Base-by-base conservation (phyloP, 2,797 vertebrate species). In the Sebastes minor region DNA sequence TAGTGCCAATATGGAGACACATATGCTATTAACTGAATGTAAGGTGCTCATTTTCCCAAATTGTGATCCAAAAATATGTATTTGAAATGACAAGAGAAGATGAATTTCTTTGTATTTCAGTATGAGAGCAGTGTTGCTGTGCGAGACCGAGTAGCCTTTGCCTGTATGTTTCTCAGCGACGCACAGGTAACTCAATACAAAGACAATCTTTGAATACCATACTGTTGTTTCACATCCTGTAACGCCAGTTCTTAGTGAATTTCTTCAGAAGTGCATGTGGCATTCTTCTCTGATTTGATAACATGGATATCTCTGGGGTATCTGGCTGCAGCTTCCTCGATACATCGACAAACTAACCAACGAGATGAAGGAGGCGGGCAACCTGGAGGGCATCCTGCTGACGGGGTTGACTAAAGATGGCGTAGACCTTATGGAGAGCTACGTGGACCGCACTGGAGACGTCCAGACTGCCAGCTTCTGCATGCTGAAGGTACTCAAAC, bases 381-480 rank as follows among this genome's bases (percentile, higher is more conserved):
- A 99, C 95, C 96, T 99, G 89, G 99, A 99, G 92, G 99, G 99
- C 74, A 97, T 99, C 88, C 94, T 99, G 53, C 93, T 99, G 84
- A 99, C 99, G 0, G 99, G 99, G 1, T 92, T 99, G 77, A 99
- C 98, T n/a, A 99, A 97, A 86, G 99, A 99, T 78, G 99, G 99
- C 4, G 97, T 99, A 18, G 99, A 99, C 81, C 95, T 99, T 55
- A 99, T 99, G 97, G 98, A 99, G 94, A 99, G 98, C 90, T 99
- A 98, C 0, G 98, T 99, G 71, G 99, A 99, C 81, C 96, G 95
- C 75, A 99, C 98, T 0, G 98, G 98, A 72, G 99, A 99, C n/a
- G 98, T 99, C n/a, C 98, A 99, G 94, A 99, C 98, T 1, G 98
- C 99, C 74, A 99, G 99, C 83, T 99, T 99, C 90, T 99, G 98